Percentiles rank a stretch among this genome's conserved stretches.
Conservation (phyloP, 2,113 vertebrate species). For the pig (Sus scrofa) region T2T-Sscrofa CM000819.6:131209501-131210000, state of each 20-base stretch:
- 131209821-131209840: no score
- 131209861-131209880: no score
- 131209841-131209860: no score
- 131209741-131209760: not conserved
- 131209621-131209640: not conserved
- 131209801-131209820: no score
- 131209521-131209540: not conserved
- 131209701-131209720: not conserved
- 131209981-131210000: no score
- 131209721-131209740: not conserved
- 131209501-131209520: not conserved
- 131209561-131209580: not conserved
- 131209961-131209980: no score
- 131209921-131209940: no score
- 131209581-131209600: not conserved
- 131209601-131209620: slow-evolving; percentile 3
- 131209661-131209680: not conserved
- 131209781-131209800: no score
- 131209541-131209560: not conserved
- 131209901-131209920: no score
- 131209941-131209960: no score
- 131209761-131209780: not conserved
- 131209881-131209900: no score
- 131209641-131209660: not conserved
- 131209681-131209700: not conserved